These are phyloP conservation scores for Premnoplex brunnescens DNA, from an alignment of 2,797 vertebrate genomes.

Conservation along the genomic window DNA sequence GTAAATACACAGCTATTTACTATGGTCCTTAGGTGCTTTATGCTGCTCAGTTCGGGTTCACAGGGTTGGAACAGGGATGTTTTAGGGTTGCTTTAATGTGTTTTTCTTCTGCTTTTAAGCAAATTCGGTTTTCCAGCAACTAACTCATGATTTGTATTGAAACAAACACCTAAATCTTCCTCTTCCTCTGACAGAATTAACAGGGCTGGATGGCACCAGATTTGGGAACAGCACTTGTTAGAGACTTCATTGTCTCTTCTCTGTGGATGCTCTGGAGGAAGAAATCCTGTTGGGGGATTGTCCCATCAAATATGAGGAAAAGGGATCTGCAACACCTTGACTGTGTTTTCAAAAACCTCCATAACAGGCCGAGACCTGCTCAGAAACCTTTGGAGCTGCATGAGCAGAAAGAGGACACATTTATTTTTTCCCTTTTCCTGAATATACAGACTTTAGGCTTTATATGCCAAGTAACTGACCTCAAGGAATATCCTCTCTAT, in stretches of 20 bases:
- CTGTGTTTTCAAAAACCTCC: background rate
- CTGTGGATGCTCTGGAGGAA: background rate
- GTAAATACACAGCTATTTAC: background rate
- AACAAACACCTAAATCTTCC: background rate
- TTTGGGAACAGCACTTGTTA: background rate
- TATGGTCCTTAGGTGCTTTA: background rate
- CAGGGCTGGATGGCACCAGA: background rate
- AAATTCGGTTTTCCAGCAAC: background rate
- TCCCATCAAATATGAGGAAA: background rate
- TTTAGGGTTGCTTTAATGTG: background rate
- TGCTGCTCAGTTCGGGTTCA: background rate
- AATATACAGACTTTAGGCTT: background rate
- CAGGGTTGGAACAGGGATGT: background rate
- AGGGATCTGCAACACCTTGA: background rate
- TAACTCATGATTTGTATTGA: background rate
- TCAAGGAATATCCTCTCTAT: background rate
- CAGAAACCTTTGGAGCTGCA: background rate
- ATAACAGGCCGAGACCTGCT: background rate
- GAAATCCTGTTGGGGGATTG: background rate
- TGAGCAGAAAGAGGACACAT: background rate
- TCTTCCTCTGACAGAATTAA: background rate
- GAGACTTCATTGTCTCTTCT: background rate
- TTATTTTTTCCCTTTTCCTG: background rate
- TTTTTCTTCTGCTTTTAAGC: background rate
- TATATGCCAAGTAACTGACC: background rate